These are phyloP conservation scores for Gymnoscopelus braueri DNA, from an alignment of 2,797 vertebrate species.

Conservation along the genomic window DNA sequence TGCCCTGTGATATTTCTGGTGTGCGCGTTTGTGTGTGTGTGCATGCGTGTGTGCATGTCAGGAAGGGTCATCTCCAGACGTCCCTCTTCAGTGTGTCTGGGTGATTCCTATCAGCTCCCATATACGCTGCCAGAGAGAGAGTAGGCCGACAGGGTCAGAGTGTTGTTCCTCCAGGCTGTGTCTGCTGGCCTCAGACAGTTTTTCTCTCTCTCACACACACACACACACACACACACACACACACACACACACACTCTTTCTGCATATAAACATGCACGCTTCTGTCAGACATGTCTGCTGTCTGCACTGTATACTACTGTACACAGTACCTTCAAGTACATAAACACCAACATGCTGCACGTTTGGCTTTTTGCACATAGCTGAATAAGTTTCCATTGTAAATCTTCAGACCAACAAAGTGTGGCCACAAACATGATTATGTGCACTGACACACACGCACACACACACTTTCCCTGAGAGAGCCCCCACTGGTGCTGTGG, in stretches of 20 bases:
- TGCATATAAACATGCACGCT: no score
- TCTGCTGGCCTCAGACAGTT: conserved; percentile 12
- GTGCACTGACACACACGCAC: not conserved
- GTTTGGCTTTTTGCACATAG: conserved; percentile 9
- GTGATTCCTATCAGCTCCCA: conserved; percentile 54
- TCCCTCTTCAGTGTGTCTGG: conserved; percentile 43
- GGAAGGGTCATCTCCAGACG: conserved; percentile 56
- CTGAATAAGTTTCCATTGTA: conserved; percentile 23
- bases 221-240: conserved; percentile 6
- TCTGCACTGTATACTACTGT: not conserved
- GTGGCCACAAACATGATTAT: conserved; percentile 18
- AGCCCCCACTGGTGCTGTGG: conserved; percentile 38
- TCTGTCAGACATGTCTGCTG: not conserved
- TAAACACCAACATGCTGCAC: not conserved
- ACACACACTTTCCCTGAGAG: conserved; percentile 32
- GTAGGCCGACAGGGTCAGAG: conserved; percentile 21
- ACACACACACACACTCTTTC: not conserved
- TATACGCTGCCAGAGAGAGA: conserved; percentile 23
- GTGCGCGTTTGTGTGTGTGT: conserved; percentile 12
- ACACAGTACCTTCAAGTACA: not conserved
- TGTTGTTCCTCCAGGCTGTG: conserved; percentile 3
- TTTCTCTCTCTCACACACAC: conserved; percentile 1
- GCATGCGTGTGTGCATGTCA: conserved; percentile 5
- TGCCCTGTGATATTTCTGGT: conserved; percentile 28
- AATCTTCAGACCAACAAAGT: conserved; percentile 9